Evolutionary conservation across 1,140 invertebrate genomes (phyloP).

Genomic region (silkworm (Bombyx mori)): DNA sequence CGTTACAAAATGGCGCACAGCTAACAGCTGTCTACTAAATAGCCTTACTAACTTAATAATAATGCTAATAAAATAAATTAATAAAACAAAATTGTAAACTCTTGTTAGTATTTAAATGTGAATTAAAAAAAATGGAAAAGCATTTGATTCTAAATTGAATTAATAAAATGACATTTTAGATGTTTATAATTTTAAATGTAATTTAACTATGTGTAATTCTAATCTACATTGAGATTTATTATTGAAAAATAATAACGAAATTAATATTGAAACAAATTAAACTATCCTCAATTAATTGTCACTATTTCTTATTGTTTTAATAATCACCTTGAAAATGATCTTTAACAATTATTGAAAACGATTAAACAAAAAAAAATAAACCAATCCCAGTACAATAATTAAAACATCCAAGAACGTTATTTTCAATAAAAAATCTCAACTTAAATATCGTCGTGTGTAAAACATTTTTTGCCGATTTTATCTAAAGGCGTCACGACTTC

Average conservation of each 20-base stretch:
- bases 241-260: not conserved
- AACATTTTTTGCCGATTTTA: constrained; percentile 2
- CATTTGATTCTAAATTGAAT: constrained; percentile 68
- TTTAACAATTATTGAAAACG: too few species aligned
- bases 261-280: not conserved
- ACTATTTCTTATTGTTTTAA: too few species aligned
- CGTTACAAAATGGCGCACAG: constrained; percentile 27
- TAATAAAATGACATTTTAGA: constrained; percentile 64
- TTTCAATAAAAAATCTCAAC: not conserved
- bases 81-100: constrained; percentile 39
- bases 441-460: constrained; percentile 1
- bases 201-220: not conserved
- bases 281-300: too few species aligned
- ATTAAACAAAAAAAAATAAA: too few species aligned
- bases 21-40: constrained; percentile 48
- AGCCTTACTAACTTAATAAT: constrained; percentile 66
- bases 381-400: too few species aligned
- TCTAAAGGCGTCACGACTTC: constrained; percentile 12
- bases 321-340: too few species aligned
- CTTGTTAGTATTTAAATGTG: constrained; percentile 49
- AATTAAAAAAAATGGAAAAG: constrained; percentile 54
- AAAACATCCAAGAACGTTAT: too few species aligned
- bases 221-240: too few species aligned
- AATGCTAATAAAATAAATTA: constrained; percentile 38
- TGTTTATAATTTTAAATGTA: constrained; percentile 32